Evolutionary conservation across 2,113 vertebrate species (phyloP), one percentile per base, ranked within the genome.

Genomic region (Dermatemys mawii): DNA sequence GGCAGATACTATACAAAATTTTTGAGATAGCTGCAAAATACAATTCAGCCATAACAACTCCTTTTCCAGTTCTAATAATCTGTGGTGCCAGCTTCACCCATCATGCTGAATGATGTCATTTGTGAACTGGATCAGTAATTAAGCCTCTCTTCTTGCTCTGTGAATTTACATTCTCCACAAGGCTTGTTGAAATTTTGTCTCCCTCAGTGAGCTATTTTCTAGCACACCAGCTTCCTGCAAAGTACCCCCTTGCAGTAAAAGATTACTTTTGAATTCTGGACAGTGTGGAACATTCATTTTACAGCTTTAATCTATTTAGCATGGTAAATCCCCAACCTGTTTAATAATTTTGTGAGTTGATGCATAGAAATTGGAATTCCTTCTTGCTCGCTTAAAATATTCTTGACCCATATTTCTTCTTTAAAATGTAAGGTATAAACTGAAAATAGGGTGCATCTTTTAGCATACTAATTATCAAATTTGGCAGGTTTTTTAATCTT

Each of bases 71-170:
- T 26, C 73, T 46, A 76, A 12, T 46, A 44, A 44, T 70, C 63
- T 70, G 19, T 5, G 2, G 17, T 19, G 17, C 4, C 44, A 76
- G 24, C 22, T 26, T 81, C 46, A 51, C 29, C 49, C 13, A 14
- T 19, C 41, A 70, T 88, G 70, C 7, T 63, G 88, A n/a, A 38
- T 86, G 75, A 35, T 16, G 14, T 21, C 57, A 76, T 88, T 38
- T 76, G 38, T 32, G 24, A 63, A 11, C 81, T 85, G 73, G 48
- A 93, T 96, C 86, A 85, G 63, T 90, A 75, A 38, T 16, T 80
- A 60, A 0, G 1, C 46, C 95, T 91, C 38, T 63, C 38, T 9
- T 1, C 60, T 86, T 63, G 48, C 2, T 70, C 35, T 94, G 53
- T 26, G 10, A 84, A 53, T 1, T 0, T 10, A 63, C 50, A 22